phyloP scores from a whole-genome alignment of 2,797 vertebrate genomes.

The Tiaroga cobitis region DNA sequence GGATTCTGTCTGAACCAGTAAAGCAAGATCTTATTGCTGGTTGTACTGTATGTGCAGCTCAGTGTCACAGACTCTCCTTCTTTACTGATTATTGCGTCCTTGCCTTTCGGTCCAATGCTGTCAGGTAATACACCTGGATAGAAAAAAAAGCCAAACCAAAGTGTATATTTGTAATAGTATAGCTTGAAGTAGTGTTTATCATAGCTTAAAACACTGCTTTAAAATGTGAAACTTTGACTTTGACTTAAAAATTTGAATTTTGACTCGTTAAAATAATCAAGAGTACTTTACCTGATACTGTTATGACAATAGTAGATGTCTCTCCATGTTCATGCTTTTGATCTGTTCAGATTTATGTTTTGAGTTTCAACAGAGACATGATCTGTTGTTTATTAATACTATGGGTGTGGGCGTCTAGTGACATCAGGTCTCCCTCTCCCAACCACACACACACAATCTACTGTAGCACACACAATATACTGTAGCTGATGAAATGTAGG shows the following conservation, averaged over 20 bases:
- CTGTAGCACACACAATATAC: too few species aligned
- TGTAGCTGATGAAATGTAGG: background rate
- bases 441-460: too few species aligned
- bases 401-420: slow-evolving; percentile 14
- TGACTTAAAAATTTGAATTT: too few species aligned
- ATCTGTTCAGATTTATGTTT: background rate
- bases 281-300: background rate
- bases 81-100: background rate
- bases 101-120: slow-evolving; percentile 7
- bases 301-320: background rate
- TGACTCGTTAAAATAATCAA: background rate
- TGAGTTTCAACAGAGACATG: too few species aligned
- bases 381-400: background rate
- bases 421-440: background rate
- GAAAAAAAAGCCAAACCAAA: background rate
- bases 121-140: background rate
- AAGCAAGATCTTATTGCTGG: background rate
- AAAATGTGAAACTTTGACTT: too few species aligned
- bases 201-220: background rate
- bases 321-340: background rate
- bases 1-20: slow-evolving; percentile 52
- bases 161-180: background rate
- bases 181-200: background rate
- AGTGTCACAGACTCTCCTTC: background rate
- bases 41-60: slow-evolving; percentile 10